These are phyloP conservation scores for Myripristis murdjan DNA, from an alignment of 2,797 vertebrate species.

Conservation along the genomic window DNA sequence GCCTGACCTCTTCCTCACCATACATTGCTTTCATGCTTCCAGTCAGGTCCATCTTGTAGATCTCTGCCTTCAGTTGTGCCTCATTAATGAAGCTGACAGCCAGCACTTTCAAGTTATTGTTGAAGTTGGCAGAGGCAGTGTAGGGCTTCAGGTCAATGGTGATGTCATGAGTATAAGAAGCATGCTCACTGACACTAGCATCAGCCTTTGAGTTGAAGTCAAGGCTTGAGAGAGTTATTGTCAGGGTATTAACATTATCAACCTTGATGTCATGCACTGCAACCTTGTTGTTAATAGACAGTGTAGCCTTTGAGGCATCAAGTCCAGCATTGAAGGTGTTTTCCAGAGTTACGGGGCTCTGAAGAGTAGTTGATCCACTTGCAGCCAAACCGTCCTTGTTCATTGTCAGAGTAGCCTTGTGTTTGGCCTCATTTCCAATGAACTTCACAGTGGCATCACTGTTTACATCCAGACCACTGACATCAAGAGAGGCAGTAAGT, in stretches of 20 bases:
- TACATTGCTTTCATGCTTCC: slow-evolving; percentile 88
- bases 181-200: slow-evolving; percentile 80
- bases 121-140: slow-evolving; percentile 84
- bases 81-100: slow-evolving; percentile 83
- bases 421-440: slow-evolving; percentile 85
- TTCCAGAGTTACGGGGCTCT: slow-evolving; percentile 87
- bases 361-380: slow-evolving; percentile 88
- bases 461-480: slow-evolving; percentile 87
- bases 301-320: slow-evolving; percentile 83
- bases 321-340: slow-evolving; percentile 87
- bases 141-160: slow-evolving; percentile 87
- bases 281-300: slow-evolving; percentile 87
- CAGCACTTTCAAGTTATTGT: slow-evolving; percentile 87
- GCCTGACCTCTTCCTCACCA: slow-evolving; percentile 88
- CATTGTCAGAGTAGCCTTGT: slow-evolving; percentile 88
- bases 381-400: slow-evolving; percentile 86
- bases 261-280: slow-evolving; percentile 84
- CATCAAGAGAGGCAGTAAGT: slow-evolving; percentile 86
- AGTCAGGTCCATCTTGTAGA: slow-evolving; percentile 88
- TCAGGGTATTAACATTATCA: slow-evolving; percentile 88
- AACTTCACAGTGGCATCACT: slow-evolving; percentile 86
- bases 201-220: slow-evolving; percentile 88
- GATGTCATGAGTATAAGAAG: slow-evolving; percentile 89
- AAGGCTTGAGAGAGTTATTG: slow-evolving; percentile 84
- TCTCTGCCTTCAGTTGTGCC: slow-evolving; percentile 86